phyloP scores from a whole-genome alignment of 2,888 invertebrate species.

The Lamellibrachia satsuma region DNA sequence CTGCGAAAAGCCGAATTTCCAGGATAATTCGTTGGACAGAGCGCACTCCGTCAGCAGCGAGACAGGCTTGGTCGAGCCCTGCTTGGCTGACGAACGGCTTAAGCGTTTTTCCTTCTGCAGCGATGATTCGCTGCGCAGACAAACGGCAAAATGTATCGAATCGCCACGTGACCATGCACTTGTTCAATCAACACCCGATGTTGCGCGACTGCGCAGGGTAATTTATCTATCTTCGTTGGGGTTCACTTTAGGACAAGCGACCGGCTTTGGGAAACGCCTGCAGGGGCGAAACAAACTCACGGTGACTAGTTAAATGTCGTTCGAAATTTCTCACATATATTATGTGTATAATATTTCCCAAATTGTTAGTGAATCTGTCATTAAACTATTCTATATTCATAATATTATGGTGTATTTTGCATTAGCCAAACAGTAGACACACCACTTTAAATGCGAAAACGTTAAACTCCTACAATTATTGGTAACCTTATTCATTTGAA shows the following conservation, averaged over 20 bases:
- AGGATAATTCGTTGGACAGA: constrained; percentile 17
- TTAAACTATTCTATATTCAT: too few relatives aligned
- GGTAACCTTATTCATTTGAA: too few relatives aligned
- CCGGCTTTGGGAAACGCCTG: neutral
- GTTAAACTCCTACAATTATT: too few relatives aligned
- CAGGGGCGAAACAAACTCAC: neutral
- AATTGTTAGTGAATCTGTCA: too few relatives aligned
- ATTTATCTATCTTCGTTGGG: constrained; percentile 17
- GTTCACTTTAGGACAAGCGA: constrained; percentile 13
- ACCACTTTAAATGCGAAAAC: too few relatives aligned
- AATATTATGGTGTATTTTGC: too few relatives aligned
- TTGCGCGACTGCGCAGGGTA: constrained; percentile 3
- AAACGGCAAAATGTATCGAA: constrained; percentile 4
- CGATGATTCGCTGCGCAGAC: neutral
- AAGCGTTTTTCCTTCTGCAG: neutral
- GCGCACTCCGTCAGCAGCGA: neutral
- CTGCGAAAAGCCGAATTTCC: neutral
- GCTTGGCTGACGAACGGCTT: constrained; percentile 17
- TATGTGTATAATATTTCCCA: too few relatives aligned
- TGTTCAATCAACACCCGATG: constrained; percentile 12
- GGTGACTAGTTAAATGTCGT: too few relatives aligned
- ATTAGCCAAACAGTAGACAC: too few relatives aligned
- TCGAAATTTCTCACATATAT: too few relatives aligned
- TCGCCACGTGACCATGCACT: constrained; percentile 13
- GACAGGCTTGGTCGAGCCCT: constrained; percentile 1